Percentiles rank a stretch among this genome's conserved stretches.
Conservation (phyloP, 2,797 vertebrate genomes). For the Epinephelus coioides region DNA sequence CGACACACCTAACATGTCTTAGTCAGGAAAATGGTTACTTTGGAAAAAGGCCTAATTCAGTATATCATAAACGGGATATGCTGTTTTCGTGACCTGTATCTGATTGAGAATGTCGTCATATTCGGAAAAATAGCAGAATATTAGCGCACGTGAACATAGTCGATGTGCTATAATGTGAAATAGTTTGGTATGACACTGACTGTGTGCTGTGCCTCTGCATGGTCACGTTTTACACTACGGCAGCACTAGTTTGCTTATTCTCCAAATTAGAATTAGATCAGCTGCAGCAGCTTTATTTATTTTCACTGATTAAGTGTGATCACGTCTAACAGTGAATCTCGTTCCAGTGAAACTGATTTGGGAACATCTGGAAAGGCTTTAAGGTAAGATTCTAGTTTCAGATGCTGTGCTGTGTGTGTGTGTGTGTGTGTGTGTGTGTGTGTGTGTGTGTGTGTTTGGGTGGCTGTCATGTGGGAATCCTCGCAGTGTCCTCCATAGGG, state of each 20-base stretch:
- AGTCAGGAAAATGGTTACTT: too few species aligned
- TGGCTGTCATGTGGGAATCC: conserved; percentile 81
- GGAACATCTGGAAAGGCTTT: conserved; percentile 86
- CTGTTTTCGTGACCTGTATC: too few species aligned
- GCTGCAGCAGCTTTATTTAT: background rate
- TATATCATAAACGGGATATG: too few species aligned
- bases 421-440: conserved; percentile 38
- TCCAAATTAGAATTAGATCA: background rate
- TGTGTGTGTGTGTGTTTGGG: conserved; percentile 35
- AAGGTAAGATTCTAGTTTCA: conserved; percentile 55
- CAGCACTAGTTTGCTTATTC: background rate
- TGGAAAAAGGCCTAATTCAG: too few species aligned
- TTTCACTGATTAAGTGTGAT: conserved; percentile 13
- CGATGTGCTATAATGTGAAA: background rate
- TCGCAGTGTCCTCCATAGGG: conserved; percentile 77
- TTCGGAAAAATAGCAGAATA: too few species aligned
- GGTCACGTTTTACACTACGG: background rate
- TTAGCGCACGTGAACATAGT: too few species aligned
- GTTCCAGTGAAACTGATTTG: conserved; percentile 59
- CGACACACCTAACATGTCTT: too few species aligned
- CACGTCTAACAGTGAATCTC: conserved; percentile 5
- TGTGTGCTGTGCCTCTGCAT: background rate
- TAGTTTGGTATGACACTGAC: background rate
- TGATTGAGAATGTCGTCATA: too few species aligned
- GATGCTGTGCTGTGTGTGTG: conserved; percentile 47